Evolutionary conservation across 1,140 invertebrate species (phyloP).

Genomic region (Hypothenemus hampei): DNA sequence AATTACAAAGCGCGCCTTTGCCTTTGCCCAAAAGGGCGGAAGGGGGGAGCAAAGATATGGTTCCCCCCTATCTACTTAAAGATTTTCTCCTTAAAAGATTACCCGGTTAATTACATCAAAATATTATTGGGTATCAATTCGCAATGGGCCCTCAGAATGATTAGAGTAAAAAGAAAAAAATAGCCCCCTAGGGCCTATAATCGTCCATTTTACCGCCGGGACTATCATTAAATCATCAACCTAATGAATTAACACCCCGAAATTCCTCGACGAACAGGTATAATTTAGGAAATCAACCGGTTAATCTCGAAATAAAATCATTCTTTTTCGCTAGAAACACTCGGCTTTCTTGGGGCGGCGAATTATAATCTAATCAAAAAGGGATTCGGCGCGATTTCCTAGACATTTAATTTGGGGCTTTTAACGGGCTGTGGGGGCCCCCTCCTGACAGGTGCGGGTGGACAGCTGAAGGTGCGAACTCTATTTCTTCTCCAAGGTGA

Average conservation of each 20-base stretch:
- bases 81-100: too few relatives aligned
- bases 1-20: too few relatives aligned
- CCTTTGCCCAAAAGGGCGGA: too few relatives aligned
- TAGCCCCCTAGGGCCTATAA: neutral
- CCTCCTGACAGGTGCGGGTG: neutral
- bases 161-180: neutral
- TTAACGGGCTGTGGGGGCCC: neutral
- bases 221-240: conserved; percentile 2
- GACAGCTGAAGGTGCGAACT: neutral
- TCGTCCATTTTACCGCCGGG: neutral
- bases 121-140: too few relatives aligned
- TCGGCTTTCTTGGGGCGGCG: neutral
- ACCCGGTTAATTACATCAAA: too few relatives aligned
- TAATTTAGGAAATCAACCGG: neutral
- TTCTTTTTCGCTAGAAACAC: neutral
- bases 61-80: too few relatives aligned
- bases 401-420: neutral
- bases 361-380: neutral
- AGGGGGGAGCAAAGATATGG: too few relatives aligned
- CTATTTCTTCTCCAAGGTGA: neutral
- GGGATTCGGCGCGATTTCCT: too few relatives aligned
- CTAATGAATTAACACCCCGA: conserved; percentile 4
- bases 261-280: neutral
- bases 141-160: too few relatives aligned
- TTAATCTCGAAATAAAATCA: conserved; percentile 4